phyloP scores from a whole-genome alignment of 1,140 invertebrate species.

The Drosophila hydei region DNA sequence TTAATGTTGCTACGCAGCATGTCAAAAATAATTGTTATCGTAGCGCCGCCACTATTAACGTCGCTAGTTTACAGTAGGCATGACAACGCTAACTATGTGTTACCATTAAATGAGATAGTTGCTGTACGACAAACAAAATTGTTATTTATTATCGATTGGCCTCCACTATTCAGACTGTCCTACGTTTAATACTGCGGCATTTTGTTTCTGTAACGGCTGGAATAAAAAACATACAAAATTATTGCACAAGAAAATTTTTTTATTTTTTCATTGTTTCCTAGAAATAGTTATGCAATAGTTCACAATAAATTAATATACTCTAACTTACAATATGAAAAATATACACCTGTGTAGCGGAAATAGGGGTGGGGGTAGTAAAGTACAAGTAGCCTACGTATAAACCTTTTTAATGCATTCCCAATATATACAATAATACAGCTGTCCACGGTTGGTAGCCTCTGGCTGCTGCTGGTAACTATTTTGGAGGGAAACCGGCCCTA shows the following conservation, averaged over 20 bases:
- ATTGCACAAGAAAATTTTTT: slow-evolving; percentile 62
- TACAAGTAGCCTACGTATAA: slow-evolving; percentile 66
- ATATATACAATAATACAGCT: slow-evolving; percentile 55
- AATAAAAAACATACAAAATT: slow-evolving; percentile 10
- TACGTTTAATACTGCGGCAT: too few species aligned
- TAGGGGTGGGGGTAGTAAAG: slow-evolving; percentile 45
- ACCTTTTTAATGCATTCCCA: slow-evolving; percentile 40
- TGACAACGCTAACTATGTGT: slow-evolving; percentile 30
- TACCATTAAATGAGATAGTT: neutral
- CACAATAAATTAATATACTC: slow-evolving; percentile 70
- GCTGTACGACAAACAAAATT: neutral
- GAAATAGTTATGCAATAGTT: slow-evolving; percentile 31
- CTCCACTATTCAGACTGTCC: too few species aligned
- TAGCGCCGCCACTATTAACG: neutral
- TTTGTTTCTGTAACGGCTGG: neutral
- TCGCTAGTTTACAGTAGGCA: slow-evolving; percentile 23
- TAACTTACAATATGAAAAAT: slow-evolving; percentile 61
- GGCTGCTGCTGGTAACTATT: slow-evolving; percentile 26
- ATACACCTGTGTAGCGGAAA: slow-evolving; percentile 52
- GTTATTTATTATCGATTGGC: too few species aligned
- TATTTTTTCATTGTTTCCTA: slow-evolving; percentile 35
- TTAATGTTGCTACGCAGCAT: slow-evolving; percentile 32
- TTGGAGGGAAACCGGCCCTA: slow-evolving; percentile 40
- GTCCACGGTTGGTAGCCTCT: slow-evolving; percentile 50
- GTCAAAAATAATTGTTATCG: slow-evolving; percentile 16